These are phyloP conservation scores for Otus sunia DNA, from an alignment of 2,113 vertebrate species.

Conservation along the genomic window DNA sequence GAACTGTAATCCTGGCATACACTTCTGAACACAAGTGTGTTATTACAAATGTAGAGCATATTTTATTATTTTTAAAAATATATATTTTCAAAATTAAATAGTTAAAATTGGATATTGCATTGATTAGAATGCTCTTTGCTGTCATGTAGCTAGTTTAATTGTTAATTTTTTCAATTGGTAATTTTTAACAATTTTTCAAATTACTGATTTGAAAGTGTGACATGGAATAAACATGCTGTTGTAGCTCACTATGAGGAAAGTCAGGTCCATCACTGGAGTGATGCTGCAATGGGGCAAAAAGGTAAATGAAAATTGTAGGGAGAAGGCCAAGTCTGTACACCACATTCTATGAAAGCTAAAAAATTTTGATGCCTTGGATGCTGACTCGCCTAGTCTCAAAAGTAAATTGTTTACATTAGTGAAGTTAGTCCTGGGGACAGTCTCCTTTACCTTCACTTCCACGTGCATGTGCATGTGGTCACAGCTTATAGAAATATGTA, in stretches of 20 bases:
- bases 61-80: not conserved
- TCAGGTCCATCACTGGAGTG: accelerated
- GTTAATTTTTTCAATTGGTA: not conserved
- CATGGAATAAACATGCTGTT: not conserved
- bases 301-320: accelerated
- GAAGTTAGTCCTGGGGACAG: accelerated
- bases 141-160: not conserved
- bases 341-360: not conserved
- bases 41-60: not conserved
- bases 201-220: not conserved
- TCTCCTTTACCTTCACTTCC: not conserved
- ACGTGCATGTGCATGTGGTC: too few species aligned
- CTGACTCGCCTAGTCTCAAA: not conserved
- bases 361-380: not conserved
- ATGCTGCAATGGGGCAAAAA: not conserved
- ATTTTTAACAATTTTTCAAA: too few species aligned
- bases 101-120: not conserved
- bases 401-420: not conserved
- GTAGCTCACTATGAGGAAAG: not conserved
- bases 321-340: not conserved
- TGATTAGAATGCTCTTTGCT: not conserved
- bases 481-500: not conserved
- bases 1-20: not conserved
- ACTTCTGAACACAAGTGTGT: not conserved
- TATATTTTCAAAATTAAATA: not conserved